A percentile compares a stretch with the other conserved stretches of the same genome.
Evolutionary conservation across 2,888 invertebrate genomes (phyloP).

Genomic region (Cantharis nigra): DNA sequence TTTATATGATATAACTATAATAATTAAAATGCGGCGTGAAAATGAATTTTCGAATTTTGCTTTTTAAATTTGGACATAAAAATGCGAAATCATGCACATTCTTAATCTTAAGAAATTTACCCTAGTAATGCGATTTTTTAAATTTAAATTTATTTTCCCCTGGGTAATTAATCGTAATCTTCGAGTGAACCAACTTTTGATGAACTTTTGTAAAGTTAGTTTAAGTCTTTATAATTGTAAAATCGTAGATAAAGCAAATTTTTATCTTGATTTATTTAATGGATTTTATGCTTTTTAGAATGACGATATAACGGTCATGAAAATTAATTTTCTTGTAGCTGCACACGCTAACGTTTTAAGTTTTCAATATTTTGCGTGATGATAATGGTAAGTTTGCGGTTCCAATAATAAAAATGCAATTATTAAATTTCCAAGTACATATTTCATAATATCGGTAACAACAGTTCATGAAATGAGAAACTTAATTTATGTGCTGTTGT

Average conservation of each 20-base stretch:
- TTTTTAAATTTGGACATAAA: conserved; percentile 3
- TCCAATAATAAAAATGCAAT: background rate
- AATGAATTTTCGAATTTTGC: background rate
- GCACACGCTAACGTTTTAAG: background rate
- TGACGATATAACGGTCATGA: background rate
- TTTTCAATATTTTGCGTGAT: background rate
- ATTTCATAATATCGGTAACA: background rate
- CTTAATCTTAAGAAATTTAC: conserved; percentile 23
- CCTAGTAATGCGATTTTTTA: conserved; percentile 25
- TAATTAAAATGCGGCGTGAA: background rate
- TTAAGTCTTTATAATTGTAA: conserved; percentile 21
- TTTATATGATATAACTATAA: background rate
- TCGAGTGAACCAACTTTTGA: conserved; percentile 25
- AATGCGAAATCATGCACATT: conserved; percentile 19
- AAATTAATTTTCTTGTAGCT: background rate
- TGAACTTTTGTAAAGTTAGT: conserved; percentile 22
- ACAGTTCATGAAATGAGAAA: background rate
- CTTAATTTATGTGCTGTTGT: background rate
- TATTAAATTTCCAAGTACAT: background rate
- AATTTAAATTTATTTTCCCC: conserved; percentile 25
- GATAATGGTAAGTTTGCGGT: background rate
- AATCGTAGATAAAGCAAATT: background rate
- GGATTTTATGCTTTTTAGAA: background rate
- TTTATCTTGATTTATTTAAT: background rate
- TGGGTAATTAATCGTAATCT: conserved; percentile 28